Percentiles rank a stretch among this genome's conserved stretches.
Conservation (phyloP, 2,888 invertebrate species). For the Tiliacea aurago region DNA sequence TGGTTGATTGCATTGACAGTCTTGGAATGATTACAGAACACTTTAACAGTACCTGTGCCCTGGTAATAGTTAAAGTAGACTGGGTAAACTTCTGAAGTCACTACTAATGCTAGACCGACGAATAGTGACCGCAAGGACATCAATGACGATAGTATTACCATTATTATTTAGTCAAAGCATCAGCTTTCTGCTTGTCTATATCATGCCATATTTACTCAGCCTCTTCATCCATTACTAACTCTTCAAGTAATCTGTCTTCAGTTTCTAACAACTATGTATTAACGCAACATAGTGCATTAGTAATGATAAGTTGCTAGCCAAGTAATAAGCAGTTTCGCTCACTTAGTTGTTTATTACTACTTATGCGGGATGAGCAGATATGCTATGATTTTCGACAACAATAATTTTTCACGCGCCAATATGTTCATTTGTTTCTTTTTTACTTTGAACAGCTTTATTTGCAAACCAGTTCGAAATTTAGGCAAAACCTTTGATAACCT, state of each 20-base stretch:
- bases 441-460: too few relatives aligned
- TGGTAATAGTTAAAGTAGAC: not conserved
- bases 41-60: too few relatives aligned
- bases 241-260: conserved; percentile 18
- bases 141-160: not conserved
- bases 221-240: not conserved
- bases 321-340: conserved; percentile 32
- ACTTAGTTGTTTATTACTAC: conserved; percentile 24
- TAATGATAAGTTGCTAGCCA: conserved; percentile 32
- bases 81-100: not conserved
- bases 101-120: not conserved
- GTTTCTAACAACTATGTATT: conserved; percentile 15
- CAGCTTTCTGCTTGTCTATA: conserved; percentile 15
- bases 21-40: not conserved
- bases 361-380: conserved; percentile 29
- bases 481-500: too few relatives aligned
- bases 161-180: conserved; percentile 17
- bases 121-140: not conserved
- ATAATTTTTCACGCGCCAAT: too few relatives aligned
- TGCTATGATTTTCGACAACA: conserved; percentile 41
- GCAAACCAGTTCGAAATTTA: too few relatives aligned
- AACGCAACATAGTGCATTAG: conserved; percentile 14
- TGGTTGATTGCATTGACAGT: not conserved
- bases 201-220: conserved; percentile 11
- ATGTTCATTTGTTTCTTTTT: too few relatives aligned